Conservation (phyloP, 2,888 invertebrate genomes). For the Thymelicus sylvestris region DNA sequence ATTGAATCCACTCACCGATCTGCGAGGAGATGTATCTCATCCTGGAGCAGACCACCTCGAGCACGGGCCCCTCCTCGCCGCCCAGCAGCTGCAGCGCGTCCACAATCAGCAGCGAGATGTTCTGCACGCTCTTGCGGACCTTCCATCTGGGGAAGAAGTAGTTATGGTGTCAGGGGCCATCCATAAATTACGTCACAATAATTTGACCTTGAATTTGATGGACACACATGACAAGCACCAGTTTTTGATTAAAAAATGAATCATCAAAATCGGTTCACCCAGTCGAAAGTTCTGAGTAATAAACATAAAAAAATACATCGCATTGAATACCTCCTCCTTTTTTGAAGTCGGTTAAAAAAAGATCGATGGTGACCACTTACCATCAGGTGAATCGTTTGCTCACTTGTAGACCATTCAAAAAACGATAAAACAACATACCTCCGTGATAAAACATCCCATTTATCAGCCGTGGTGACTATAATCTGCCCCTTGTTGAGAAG, state of each 20-base stretch:
- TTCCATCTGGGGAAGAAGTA: slow-evolving; percentile 90
- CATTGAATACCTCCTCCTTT: no score
- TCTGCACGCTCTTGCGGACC: slow-evolving; percentile 99
- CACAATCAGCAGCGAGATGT: slow-evolving; percentile 97
- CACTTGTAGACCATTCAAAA: no score
- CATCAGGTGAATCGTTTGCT: no score
- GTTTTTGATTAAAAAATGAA: no score
- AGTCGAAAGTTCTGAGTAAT: no score
- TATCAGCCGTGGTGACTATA: slow-evolving; percentile 98
- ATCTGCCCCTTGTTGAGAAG: slow-evolving; percentile 96
- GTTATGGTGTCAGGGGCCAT: not conserved
- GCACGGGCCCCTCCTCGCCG: slow-evolving; percentile 95
- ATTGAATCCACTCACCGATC: slow-evolving; percentile 84
- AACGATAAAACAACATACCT: slow-evolving; percentile 58
- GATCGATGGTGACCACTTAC: no score
- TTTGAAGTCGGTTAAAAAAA: no score
- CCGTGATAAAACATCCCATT: slow-evolving; percentile 99
- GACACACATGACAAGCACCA: no score
- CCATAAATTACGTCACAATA: no score
- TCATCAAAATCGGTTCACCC: no score
- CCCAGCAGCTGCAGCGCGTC: slow-evolving; percentile 97
- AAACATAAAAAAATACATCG: no score
- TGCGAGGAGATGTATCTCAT: slow-evolving; percentile 99
- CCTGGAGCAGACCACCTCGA: slow-evolving; percentile 96
- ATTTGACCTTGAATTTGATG: no score